Evolutionary conservation across 2,113 vertebrate genomes (phyloP), one percentile per base, ranked within the genome.

Genomic region (Indri indri): DNA sequence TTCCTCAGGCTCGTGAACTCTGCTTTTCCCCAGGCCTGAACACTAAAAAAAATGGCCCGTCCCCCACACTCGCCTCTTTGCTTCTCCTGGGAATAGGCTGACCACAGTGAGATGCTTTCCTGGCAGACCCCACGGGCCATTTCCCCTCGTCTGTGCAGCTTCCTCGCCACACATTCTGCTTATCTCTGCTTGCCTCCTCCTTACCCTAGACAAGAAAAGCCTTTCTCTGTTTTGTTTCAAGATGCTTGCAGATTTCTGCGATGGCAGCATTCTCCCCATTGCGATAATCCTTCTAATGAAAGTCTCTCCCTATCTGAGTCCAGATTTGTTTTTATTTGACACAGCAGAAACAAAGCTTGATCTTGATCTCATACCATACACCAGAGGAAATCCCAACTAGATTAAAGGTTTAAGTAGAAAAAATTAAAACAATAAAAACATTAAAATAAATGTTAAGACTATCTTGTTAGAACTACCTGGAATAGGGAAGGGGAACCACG

Each of bases 371-470:
- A 88, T 54, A 52, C 76, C 52, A 70, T 50, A 77, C 17, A 20
- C 32, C 42, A 54, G 68, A 88, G 27, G 59, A 73, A 86, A 94
- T 94, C 90, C 63, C 74, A 90, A 81, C 47, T 47, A 84, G 61
- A 94, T 77, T 82, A 71, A 84, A 91, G 40, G 37, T 94, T 66
- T 71, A 65, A 81, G 61, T 63, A 68, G 73, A 83, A 92, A 83
- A 83, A 40, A 61, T 7, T 42, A 42, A 88, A 83, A 88, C 50
- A 76, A 68, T 68, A 90, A 81, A 80, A 81, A 52, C 61, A 47
- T 14, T 32, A 13, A 92, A 96, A 92, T 63, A 92, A 95, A 92
- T 47, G 61, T 92, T 88, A 88, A 92, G 89, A 79, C 23, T 63
- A 84, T 88, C 42, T 84, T 94, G 87, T 54, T 47, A 66, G 47